Evolutionary conservation across 1,140 invertebrate species (phyloP).

Genomic region (Globodera ellingtonae): DNA sequence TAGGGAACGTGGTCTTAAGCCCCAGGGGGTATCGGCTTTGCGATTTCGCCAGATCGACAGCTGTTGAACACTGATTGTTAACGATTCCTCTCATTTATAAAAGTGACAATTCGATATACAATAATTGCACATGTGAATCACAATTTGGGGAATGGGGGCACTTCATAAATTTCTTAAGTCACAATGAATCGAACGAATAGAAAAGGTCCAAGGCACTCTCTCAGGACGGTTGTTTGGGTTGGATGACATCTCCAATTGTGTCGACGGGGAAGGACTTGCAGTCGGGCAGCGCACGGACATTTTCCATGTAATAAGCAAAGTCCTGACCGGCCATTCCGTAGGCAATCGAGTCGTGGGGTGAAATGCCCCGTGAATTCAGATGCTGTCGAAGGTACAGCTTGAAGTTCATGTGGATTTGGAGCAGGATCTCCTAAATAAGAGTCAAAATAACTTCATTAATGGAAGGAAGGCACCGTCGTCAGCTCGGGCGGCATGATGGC

Average conservation of each 20-base stretch:
- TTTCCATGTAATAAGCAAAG: slow-evolving; percentile 90
- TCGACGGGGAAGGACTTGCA: slow-evolving; percentile 43
- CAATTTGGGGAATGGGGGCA: neutral
- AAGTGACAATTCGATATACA: neutral
- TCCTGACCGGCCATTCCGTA: slow-evolving; percentile 91
- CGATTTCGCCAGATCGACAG: too few species aligned
- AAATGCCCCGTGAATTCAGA: slow-evolving; percentile 81
- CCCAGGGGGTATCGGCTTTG: too few species aligned
- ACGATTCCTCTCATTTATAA: neutral
- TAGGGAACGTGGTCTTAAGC: slow-evolving; percentile 45
- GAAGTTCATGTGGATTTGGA: slow-evolving; percentile 81
- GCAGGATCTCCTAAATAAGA: slow-evolving; percentile 75
- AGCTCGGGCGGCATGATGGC: slow-evolving; percentile 66
- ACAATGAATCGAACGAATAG: neutral
- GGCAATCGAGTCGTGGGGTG: slow-evolving; percentile 90
- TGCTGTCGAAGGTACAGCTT: slow-evolving; percentile 83
- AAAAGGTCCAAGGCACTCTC: neutral
- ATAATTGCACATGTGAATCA: neutral
- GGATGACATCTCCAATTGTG: slow-evolving; percentile 34
- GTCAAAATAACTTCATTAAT: too few species aligned
- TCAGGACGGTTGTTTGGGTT: neutral
- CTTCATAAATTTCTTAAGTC: neutral
- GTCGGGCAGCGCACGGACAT: slow-evolving; percentile 78
- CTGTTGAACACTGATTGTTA: neutral
- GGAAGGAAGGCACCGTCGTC: slow-evolving; percentile 57